phyloP scores from a whole-genome alignment of 2,113 vertebrate species.

The Zapus hudsonius region DNA sequence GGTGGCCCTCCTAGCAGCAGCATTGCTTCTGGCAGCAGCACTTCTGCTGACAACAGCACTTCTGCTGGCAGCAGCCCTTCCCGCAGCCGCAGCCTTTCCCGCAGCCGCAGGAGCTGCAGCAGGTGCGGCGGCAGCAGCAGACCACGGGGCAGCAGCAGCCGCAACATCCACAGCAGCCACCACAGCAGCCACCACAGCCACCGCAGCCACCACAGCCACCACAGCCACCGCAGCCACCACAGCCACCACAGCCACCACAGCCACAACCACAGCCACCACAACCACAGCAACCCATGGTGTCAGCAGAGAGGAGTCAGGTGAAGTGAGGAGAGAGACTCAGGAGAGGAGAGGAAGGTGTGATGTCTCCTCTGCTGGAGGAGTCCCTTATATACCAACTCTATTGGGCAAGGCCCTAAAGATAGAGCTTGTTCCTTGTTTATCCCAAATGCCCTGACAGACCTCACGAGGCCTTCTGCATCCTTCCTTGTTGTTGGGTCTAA shows the following conservation, averaged over 20 bases:
- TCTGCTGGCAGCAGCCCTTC: not conserved
- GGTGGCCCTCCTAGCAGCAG: not conserved
- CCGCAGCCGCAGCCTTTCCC: no score
- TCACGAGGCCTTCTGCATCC: not conserved
- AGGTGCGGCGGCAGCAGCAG: no score
- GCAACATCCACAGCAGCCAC: no score
- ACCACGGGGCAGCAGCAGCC: no score
- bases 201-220: not conserved
- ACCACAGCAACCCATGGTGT: slow-evolving; percentile 20
- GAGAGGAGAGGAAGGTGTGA: not conserved
- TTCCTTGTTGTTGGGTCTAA: slow-evolving; percentile 30
- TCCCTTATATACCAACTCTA: not conserved
- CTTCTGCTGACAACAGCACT: not conserved
- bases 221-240: not conserved
- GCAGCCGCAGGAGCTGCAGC: no score
- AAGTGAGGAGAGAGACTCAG: not conserved
- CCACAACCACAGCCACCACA: not conserved
- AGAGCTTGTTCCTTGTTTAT: not conserved
- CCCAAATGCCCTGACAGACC: not conserved
- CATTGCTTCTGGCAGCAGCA: not conserved
- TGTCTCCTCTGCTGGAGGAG: not conserved
- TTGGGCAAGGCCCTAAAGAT: not conserved
- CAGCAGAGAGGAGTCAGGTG: not conserved
- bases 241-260: fast-evolving
- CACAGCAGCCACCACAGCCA: no score